Conservation (phyloP, 2,888 invertebrate species). For the Venustoraphidia nigricollis region DNA sequence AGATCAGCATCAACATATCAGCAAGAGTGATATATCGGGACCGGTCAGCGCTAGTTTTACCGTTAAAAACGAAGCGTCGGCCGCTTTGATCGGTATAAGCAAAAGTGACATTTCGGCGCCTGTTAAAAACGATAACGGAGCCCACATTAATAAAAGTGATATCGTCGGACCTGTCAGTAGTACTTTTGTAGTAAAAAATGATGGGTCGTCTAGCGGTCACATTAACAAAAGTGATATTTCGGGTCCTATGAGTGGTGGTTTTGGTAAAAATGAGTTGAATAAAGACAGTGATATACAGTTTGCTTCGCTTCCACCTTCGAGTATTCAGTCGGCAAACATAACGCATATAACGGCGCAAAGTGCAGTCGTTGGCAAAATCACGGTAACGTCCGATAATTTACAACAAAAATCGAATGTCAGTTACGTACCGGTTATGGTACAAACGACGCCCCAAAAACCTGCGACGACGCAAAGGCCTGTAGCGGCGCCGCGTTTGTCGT, state of each 20-base stretch:
- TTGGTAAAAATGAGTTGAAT: too few relatives aligned
- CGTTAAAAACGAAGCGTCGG: conserved; percentile 1
- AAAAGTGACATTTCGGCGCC: background rate
- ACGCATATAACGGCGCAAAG: conserved; percentile 28
- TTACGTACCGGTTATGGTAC: conserved; percentile 14
- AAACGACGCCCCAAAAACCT: conserved; percentile 20
- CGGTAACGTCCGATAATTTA: conserved; percentile 26
- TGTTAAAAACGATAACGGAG: background rate
- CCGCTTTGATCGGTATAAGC: too few relatives aligned
- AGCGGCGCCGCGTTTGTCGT: conserved; percentile 35
- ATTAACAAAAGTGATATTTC: too few relatives aligned
- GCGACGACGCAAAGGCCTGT: conserved; percentile 32
- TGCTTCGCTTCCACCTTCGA: conserved; percentile 10
- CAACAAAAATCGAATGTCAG: conserved; percentile 27
- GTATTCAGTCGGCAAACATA: conserved; percentile 19
- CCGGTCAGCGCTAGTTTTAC: conserved; percentile 6
- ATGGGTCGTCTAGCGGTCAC: too few relatives aligned
- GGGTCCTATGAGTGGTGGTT: too few relatives aligned
- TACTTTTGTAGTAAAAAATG: background rate
- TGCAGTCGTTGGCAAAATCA: conserved; percentile 30
- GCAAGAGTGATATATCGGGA: conserved; percentile 13
- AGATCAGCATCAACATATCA: conserved; percentile 25
- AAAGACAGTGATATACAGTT: background rate
- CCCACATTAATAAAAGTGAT: conserved; percentile 3
- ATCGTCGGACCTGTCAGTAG: conserved; percentile 1